Base-by-base conservation (phyloP, 2,797 vertebrate species). In the Craterocephalus amniculus region DNA sequence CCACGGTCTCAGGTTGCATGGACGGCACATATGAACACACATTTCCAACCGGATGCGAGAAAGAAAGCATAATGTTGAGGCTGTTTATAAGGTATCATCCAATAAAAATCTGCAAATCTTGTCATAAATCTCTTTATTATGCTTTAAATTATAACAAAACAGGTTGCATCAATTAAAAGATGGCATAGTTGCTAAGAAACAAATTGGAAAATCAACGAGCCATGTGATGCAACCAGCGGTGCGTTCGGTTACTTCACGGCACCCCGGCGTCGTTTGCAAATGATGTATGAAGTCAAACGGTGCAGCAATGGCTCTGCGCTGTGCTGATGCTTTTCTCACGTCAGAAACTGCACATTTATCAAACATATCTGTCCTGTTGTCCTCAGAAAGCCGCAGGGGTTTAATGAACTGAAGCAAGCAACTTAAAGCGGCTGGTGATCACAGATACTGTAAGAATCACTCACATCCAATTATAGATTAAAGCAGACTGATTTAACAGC, bases 351-450 rank as follows among this genome's bases (percentile, higher is more conserved):
- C 65, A 57, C 40, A 49, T 63, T 70, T 58, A 73, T 80, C 69
- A 52, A 40, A 58, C 34, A 38, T 54, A 60, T 78, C 65, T 68
- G 65, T 73, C 38, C 70, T 55, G 4, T 54, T 60, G 70, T 34
- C 70, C 45, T 72, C 70, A 26, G 65, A 73, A 56, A 58, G 56
- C 65, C 34, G 18, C n/a, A 34, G 38, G 60, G 52, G 29, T 60
- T 65, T 64, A 51, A 69, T 69, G 65, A 73, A 61, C 9, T 26
- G n/a, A 35, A 60, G 56, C 65, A 68, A 16, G 54, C 27, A 62
- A 74, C 59, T 70, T 45, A 26, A 57, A 79, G 71, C 61, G 70
- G 67, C 36, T 61, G 67, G 27, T 74, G 72, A 79, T 74, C 63
- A 72, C 48, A 72, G 75, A 73, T 56, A 68, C n/a, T 45, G 34